Conservation (phyloP, 1,140 invertebrate genomes). For the Drosophila neocordata region DNA sequence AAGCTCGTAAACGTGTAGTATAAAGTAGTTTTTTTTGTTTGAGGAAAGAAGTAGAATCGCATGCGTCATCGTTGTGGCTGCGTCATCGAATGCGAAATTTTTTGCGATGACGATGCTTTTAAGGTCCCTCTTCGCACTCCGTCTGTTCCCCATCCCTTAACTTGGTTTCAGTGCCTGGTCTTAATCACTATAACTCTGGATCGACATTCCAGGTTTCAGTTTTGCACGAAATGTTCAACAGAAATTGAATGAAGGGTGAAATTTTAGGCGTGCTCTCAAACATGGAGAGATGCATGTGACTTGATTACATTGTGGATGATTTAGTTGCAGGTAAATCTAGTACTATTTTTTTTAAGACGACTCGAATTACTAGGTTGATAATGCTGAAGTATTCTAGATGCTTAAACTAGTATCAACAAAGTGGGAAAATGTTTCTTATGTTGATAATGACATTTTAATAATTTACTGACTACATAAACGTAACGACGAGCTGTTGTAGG, state of each 20-base stretch:
- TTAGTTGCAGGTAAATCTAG: background rate
- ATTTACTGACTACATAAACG: background rate
- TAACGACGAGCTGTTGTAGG: too few species aligned
- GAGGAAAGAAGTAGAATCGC: constrained; percentile 1
- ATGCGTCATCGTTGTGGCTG: constrained; percentile 15
- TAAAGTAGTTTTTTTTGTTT: constrained; percentile 2
- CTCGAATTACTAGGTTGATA: too few species aligned
- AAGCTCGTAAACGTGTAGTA: constrained; percentile 39
- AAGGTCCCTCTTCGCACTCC: background rate
- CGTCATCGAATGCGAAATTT: constrained; percentile 11
- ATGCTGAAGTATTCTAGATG: too few species aligned
- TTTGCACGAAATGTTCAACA: constrained; percentile 14
- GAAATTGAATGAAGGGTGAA: constrained; percentile 10
- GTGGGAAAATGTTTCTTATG: too few species aligned
- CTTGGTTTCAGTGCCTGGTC: constrained; percentile 1
- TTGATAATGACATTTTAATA: background rate
- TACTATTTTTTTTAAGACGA: too few species aligned
- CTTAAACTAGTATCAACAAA: too few species aligned
- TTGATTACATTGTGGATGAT: background rate
- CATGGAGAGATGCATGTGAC: background rate
- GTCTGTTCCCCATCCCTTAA: background rate
- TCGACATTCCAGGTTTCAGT: constrained; percentile 16
- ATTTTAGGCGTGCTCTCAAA: background rate
- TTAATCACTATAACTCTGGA: constrained; percentile 5
- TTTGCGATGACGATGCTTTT: constrained; percentile 18